A percentile compares a stretch with the other conserved stretches of the same genome.
Conservation (phyloP, 2,797 vertebrate species). For the Champsocephalus gunnari region DNA sequence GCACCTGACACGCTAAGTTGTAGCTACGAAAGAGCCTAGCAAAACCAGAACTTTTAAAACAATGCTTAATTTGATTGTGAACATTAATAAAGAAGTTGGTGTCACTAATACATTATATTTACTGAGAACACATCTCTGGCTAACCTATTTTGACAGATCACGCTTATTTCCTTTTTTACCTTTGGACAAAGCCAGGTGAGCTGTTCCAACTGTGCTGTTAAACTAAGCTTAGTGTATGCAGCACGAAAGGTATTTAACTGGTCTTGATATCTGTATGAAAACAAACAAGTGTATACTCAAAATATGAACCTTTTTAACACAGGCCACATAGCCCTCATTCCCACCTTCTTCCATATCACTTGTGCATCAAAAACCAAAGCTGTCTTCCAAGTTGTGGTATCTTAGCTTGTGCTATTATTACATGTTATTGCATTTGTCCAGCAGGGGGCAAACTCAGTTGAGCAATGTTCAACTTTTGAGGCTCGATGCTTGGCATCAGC, state of each 20-base stretch:
- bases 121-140: neutral
- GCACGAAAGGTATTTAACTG: neutral
- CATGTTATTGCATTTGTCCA: too few species aligned
- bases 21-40: neutral
- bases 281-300: neutral
- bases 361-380: neutral
- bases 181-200: neutral
- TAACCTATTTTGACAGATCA: neutral
- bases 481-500: too few species aligned
- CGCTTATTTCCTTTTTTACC: neutral
- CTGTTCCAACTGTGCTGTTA: neutral
- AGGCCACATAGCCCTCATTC: slow-evolving; percentile 2
- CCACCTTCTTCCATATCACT: neutral
- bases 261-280: neutral
- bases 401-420: too few species aligned
- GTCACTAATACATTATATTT: neutral
- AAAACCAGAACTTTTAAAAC: neutral
- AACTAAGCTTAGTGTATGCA: neutral
- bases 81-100: neutral
- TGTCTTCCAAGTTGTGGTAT: neutral
- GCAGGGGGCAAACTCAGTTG: too few species aligned
- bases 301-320: neutral
- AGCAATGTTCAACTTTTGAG: too few species aligned
- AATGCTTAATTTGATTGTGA: neutral
- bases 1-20: neutral